Conservation (phyloP, 2,888 invertebrate genomes). For the Sesia apiformis region DNA sequence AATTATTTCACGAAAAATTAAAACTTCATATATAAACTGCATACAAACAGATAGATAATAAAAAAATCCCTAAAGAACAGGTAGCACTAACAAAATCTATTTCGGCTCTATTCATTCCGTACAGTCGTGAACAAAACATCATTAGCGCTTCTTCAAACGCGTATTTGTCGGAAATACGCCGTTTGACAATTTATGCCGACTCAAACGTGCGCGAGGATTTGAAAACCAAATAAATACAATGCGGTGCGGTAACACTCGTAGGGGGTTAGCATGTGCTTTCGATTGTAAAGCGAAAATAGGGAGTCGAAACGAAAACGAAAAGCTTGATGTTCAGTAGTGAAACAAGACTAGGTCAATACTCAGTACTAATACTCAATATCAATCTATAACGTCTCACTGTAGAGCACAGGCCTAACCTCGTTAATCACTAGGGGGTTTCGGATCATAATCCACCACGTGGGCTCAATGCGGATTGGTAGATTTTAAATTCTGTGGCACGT, state of each 20-base stretch:
- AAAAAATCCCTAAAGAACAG: not conserved
- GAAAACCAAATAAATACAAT: slow-evolving; percentile 51
- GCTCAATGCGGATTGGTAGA: too few relatives aligned
- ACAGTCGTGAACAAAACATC: slow-evolving; percentile 44
- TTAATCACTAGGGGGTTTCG: too few relatives aligned
- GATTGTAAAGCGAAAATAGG: not conserved
- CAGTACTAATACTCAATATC: too few relatives aligned
- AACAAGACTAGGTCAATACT: too few relatives aligned
- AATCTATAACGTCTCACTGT: too few relatives aligned
- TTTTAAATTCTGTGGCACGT: too few relatives aligned
- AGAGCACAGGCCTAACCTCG: too few relatives aligned
- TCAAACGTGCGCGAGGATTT: slow-evolving; percentile 43
- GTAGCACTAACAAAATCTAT: not conserved
- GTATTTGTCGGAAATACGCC: slow-evolving; percentile 57
- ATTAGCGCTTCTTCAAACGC: slow-evolving; percentile 33
- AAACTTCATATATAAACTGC: not conserved
- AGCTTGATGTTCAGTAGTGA: too few relatives aligned
- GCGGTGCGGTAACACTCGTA: slow-evolving; percentile 19
- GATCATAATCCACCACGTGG: too few relatives aligned
- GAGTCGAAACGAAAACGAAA: too few relatives aligned
- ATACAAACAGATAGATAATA: not conserved
- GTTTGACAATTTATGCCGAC: slow-evolving; percentile 57
- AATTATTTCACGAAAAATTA: too few relatives aligned
- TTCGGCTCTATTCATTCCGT: not conserved
- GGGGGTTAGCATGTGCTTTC: slow-evolving; percentile 5